A percentile compares a stretch with the other conserved stretches of the same genome.
These are phyloP conservation scores for Mamestra brassicae DNA, from an alignment of 2,888 invertebrate species.

Conservation along the genomic window DNA sequence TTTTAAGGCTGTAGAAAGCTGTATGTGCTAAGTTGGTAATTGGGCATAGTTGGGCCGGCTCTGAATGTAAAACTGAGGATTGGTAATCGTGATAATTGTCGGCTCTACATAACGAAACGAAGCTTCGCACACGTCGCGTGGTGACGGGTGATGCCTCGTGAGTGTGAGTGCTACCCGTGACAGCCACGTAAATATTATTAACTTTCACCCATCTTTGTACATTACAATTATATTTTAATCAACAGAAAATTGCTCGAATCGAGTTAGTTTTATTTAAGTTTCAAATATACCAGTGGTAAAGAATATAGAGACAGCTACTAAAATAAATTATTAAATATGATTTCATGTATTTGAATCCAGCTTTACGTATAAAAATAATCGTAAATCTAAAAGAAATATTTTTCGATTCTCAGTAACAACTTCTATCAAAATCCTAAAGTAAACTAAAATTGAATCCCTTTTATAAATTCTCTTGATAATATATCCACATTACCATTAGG, in stretches of 20 bases:
- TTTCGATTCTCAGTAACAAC: constrained; percentile 12
- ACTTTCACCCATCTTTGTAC: neutral
- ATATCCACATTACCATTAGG: constrained; percentile 33
- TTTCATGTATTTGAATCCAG: constrained; percentile 12
- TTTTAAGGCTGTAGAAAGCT: neutral
- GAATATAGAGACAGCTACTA: neutral
- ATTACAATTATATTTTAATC: constrained; percentile 5
- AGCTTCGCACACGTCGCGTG: constrained; percentile 40
- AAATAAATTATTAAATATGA: neutral
- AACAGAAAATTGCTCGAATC: neutral
- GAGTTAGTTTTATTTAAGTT: neutral
- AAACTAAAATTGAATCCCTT: constrained; percentile 17
- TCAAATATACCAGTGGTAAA: neutral
- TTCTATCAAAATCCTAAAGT: constrained; percentile 21
- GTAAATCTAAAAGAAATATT: neutral
- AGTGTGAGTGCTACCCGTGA: constrained; percentile 28
- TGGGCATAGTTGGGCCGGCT: constrained; percentile 49
- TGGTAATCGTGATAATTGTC: constrained; percentile 70
- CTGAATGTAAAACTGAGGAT: constrained; percentile 64
- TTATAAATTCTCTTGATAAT: constrained; percentile 12
- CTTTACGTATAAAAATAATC: neutral
- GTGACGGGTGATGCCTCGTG: constrained; percentile 13
- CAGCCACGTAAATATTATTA: constrained; percentile 3
- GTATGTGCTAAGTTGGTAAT: constrained; percentile 28
- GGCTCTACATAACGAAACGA: constrained; percentile 60